Base-by-base conservation (phyloP, 1,140 invertebrate species). In the Euwallacea fornicatus region DNA sequence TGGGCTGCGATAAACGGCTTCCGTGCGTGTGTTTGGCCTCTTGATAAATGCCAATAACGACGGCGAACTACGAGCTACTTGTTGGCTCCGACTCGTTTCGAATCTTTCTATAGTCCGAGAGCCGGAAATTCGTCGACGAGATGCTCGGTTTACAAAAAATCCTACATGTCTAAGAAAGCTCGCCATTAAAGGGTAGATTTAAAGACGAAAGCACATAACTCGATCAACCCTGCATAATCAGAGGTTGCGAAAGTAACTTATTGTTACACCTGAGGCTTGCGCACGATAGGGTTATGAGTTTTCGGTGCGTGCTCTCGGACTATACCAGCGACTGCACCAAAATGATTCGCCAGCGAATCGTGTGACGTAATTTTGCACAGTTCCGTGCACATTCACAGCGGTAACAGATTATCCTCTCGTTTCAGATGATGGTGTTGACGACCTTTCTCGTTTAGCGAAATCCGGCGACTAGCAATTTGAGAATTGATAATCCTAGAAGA, bases 31-130 rank as follows among this genome's bases (percentile, higher is more conserved):
- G 69, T 71, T 71, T 54, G 21, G 62, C 69, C 21, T 71, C 56
- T 64, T 71, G 69, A 71, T 71, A 71, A 71, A 71, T 71, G 46
- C 69, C 62, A 71, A 71, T 71, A 70, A 70, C 53, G 60, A 70
- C 59, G 58, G 59, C 58, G 59, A 69, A 70, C 60, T 53, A 58
- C 69, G 59, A 66, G 69, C 62, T 71, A 71, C 69, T 71, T 65
- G 69, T 71, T 71, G 62, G 61, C 55, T 46, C 15, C 46, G 44
- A 62, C 6, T 61, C 46, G 46, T 50, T 50, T 63, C 16, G 11
- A 61, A 42, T 43, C 10, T 61, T 42, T 10, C 15, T 46, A 47
- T 67, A 58, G 66, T 59, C 42, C 66, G 33, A 58, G 66, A 41
- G 56, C 55, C 13, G 13, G 10, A 33, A 59, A 8, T 59, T 50